These are phyloP conservation scores for Merluccius polli DNA, from an alignment of 2,797 vertebrate species.

Conservation along the genomic window DNA sequence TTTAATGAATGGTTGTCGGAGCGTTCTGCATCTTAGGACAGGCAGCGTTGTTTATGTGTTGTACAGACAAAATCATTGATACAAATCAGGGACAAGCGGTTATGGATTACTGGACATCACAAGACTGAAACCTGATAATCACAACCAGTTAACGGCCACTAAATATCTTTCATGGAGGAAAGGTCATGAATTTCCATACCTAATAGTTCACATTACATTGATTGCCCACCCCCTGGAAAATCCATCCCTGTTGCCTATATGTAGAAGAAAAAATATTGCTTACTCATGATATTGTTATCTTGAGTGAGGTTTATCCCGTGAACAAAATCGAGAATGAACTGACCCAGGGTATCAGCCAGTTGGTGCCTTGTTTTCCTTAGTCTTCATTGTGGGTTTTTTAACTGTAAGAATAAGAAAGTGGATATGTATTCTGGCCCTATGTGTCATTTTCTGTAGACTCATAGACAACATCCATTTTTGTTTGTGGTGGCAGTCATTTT, in stretches of 20 bases:
- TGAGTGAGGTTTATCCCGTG: neutral
- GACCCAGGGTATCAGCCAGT: slow-evolving; percentile 8
- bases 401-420: slow-evolving; percentile 16
- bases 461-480: slow-evolving; percentile 35
- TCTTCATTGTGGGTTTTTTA: slow-evolving; percentile 38
- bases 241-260: too few relatives aligned
- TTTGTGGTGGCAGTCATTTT: slow-evolving; percentile 59
- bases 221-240: neutral
- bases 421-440: slow-evolving; percentile 29
- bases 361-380: slow-evolving; percentile 35
- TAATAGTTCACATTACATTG: neutral
- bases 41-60: neutral
- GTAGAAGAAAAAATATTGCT: neutral
- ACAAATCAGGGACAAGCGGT: neutral
- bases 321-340: neutral
- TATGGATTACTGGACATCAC: neutral
- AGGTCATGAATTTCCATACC: neutral
- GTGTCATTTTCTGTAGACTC: slow-evolving; percentile 57
- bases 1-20: neutral
- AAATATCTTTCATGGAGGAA: too few relatives aligned
- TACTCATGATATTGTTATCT: neutral
- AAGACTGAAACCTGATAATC: neutral
- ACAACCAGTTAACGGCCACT: too few relatives aligned
- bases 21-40: neutral
- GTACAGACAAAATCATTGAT: neutral